Base-by-base conservation (phyloP, 1,140 invertebrate genomes). In the Drosophila sproati region DNA sequence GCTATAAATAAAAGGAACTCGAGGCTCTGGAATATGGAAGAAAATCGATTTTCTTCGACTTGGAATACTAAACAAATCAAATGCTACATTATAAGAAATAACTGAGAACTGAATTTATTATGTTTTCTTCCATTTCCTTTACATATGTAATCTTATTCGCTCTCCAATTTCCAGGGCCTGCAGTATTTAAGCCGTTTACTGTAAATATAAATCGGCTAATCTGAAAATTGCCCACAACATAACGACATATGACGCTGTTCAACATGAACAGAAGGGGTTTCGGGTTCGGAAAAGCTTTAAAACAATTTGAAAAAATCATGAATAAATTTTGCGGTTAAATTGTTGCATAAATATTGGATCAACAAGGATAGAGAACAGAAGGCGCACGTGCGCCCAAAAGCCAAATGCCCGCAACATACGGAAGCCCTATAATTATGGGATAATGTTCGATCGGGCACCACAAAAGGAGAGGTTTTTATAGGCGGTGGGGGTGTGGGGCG, bases 301-400 rank as follows among this genome's bases (percentile, higher is more conserved):
- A 87, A 76, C 71, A 77, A 81, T 91, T 91, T 91, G 64, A 20
- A 59, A 81, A 85, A 85, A 81, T 90, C 78, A 91, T 91, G 91
- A 91, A 91, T 91, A 91, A 78, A 91, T 86, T 91, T 86, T 91
- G 82, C 73, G 90, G 82, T 81, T 80, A 91, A 91, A 90, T 91
- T 91, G 82, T 91, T 91, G 80, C 82, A 85, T 85, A 91, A 91
- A 91, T 90, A 91, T 82, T 86, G 77, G 50, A 71, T 61, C 68
- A 91, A 66, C 70, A 62, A 62, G 70, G 34, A n/a, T 10, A 6
- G 20, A 3, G 47, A 43, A 43, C 63, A 68, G 61, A 66, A 89
- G 57, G 73, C 75, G 60, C 80, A 86, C 87, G 86, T 86, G 87
- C 60, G 45, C 51, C 52, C 62, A 73, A 67, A 78, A 74, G 70